Conservation (phyloP, 2,888 invertebrate species). For the Leptinotarsa juncta region DNA sequence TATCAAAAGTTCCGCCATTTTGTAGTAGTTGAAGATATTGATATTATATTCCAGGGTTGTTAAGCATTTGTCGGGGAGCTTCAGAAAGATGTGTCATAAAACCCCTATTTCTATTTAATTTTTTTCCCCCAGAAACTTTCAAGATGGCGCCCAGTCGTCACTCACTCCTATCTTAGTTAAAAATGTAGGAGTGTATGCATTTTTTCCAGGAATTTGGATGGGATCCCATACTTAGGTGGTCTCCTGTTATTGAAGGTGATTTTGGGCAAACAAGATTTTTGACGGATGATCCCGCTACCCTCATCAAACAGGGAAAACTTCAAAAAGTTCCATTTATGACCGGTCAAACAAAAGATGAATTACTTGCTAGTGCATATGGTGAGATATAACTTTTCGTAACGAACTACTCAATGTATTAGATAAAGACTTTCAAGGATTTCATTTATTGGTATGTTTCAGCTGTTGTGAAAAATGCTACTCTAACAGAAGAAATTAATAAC, state of each 20-base stretch:
- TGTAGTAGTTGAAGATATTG: no score
- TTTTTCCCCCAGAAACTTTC: no score
- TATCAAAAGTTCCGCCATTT: no score
- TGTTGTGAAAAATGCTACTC: slow-evolving; percentile 68
- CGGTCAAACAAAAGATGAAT: slow-evolving; percentile 76
- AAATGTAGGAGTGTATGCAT: neutral
- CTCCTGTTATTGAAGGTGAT: slow-evolving; percentile 75
- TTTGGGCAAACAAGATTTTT: slow-evolving; percentile 77
- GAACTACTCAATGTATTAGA: no score
- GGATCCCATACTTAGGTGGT: slow-evolving; percentile 71
- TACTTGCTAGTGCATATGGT: slow-evolving; percentile 74
- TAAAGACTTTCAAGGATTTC: no score
- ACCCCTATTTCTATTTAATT: no score
- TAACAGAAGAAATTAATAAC: slow-evolving; percentile 69
- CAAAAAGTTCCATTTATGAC: slow-evolving; percentile 74
- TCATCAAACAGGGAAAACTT: slow-evolving; percentile 71
- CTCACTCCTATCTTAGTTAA: neutral
- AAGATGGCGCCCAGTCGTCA: no score
- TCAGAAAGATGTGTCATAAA: no score
- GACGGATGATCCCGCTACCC: slow-evolving; percentile 70
- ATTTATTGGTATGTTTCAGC: slow-evolving; percentile 60
- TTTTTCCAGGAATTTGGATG: slow-evolving; percentile 67
- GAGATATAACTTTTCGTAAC: slow-evolving; percentile 53
- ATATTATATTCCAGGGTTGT: no score
- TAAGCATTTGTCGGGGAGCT: no score